Evolutionary conservation across 2,113 vertebrate genomes (phyloP).

Genomic region (Terrapene triunguis): DNA sequence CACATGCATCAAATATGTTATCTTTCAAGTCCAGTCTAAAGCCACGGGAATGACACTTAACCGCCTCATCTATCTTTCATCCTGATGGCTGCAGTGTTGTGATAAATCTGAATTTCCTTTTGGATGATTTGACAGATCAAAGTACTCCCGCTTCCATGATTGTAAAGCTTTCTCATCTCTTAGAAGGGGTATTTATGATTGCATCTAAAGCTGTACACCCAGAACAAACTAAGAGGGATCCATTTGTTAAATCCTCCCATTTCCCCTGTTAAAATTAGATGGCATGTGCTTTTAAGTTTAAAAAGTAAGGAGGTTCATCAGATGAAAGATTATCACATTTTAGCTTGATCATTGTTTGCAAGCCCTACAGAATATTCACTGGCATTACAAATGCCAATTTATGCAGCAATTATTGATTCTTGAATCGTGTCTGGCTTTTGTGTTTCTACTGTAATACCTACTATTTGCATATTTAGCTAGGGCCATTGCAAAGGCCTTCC

Average conservation of each 20-base stretch:
- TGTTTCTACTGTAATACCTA: background rate
- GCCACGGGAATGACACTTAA: background rate
- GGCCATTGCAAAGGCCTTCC: background rate
- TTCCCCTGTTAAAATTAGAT: background rate
- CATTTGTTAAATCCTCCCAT: background rate
- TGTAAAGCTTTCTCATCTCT: background rate
- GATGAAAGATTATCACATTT: background rate
- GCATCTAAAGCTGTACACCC: background rate
- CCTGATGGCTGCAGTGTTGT: background rate
- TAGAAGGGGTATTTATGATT: constrained; percentile 19
- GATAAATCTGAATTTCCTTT: background rate
- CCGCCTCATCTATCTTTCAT: background rate
- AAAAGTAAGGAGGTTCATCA: background rate
- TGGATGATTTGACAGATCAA: background rate
- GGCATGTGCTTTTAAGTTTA: background rate
- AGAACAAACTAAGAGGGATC: background rate
- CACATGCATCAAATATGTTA: background rate
- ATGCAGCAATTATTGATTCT: background rate
- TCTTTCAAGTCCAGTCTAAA: constrained; percentile 8
- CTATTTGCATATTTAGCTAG: background rate
- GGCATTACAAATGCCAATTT: background rate
- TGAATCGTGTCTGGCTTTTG: background rate
- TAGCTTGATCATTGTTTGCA: background rate
- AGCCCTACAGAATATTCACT: background rate
- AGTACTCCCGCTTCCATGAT: background rate